Evolutionary conservation across 2,797 vertebrate genomes (phyloP), one percentile per base, ranked within the genome.

Genomic region (Danio choprae): DNA sequence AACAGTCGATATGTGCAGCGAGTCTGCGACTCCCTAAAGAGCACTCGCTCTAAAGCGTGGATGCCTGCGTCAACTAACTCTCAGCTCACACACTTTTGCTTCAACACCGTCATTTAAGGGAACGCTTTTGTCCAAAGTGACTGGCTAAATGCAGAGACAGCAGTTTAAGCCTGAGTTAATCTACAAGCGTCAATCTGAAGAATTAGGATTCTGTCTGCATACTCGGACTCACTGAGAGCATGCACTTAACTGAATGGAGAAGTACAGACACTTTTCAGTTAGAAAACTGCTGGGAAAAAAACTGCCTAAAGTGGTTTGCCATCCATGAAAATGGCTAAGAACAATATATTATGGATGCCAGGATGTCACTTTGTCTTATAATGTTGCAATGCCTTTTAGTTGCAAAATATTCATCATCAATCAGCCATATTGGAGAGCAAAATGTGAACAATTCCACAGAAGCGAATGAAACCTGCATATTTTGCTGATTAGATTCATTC

Each of bases 1-100:
- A 65, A 65, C 20, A 29, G 40, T 76, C 74, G 43, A 76, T 65
- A 65, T 8, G 44, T 43, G 38, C 48, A 10, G 74, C 0, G 13
- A 22, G 62, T 55, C 40, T 62, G 65, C 44, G 50, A 65, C 65
- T 76, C 50, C 48, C 60, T 56, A 76, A 76, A 76, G 74, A 76
- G 62, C 60, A 44, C 36, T 16, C 8, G 9, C 18, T 50, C 48
- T 64, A 29, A 60, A 62, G 56, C 16, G 6, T 50, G 60, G 44
- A 51, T 40, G 44, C 77, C 16, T 43, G 77, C 18, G 0, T 22
- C 41, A 50, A 62, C 5, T 22, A 40, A 69, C 36, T 60, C 65
- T 48, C 58, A 51, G 77, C 43, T 29, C 29, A 29, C 41, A 38
- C n/a, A 11, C 63, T 22, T 55, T 43, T 40, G 15, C 50, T 53